Evolutionary conservation across 1,140 invertebrate species (phyloP).

Genomic region (Lethrus apterus): DNA sequence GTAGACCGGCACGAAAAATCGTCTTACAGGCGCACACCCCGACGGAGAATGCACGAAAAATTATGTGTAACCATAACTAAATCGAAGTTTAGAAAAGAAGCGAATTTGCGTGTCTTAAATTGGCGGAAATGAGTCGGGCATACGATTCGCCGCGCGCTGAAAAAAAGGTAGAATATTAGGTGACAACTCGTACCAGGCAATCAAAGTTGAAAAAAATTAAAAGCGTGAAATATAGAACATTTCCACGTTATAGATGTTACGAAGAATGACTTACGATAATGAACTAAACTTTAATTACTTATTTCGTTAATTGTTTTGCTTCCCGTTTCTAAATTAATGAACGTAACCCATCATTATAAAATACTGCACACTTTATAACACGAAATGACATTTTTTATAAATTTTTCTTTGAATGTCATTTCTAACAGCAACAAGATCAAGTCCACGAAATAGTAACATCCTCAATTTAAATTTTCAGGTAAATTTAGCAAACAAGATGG

Average conservation of each 20-base stretch:
- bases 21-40: conserved; percentile 23
- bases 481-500: too few relatives aligned
- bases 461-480: too few relatives aligned
- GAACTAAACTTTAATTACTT: conserved; percentile 36
- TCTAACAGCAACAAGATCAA: too few relatives aligned
- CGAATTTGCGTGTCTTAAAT: conserved; percentile 32
- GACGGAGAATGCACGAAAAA: conserved; percentile 24
- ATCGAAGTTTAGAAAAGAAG: conserved; percentile 24
- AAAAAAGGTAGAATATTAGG: conserved; percentile 32
- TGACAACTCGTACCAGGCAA: conserved; percentile 33
- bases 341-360: too few relatives aligned
- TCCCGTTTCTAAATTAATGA: too few relatives aligned
- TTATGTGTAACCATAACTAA: conserved; percentile 26
- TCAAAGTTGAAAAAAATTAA: conserved; percentile 18
- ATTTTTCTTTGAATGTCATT: too few relatives aligned
- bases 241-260: conserved; percentile 31
- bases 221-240: conserved; percentile 31
- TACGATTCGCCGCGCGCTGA: conserved; percentile 19
- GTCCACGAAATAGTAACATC: too few relatives aligned
- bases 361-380: too few relatives aligned
- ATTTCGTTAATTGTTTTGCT: conserved; percentile 24
- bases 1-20: conserved; percentile 27
- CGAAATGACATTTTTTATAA: too few relatives aligned
- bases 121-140: conserved; percentile 32
- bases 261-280: conserved; percentile 32